Conservation (phyloP, 2,888 invertebrate genomes). For the Amphipoea lucens region DNA sequence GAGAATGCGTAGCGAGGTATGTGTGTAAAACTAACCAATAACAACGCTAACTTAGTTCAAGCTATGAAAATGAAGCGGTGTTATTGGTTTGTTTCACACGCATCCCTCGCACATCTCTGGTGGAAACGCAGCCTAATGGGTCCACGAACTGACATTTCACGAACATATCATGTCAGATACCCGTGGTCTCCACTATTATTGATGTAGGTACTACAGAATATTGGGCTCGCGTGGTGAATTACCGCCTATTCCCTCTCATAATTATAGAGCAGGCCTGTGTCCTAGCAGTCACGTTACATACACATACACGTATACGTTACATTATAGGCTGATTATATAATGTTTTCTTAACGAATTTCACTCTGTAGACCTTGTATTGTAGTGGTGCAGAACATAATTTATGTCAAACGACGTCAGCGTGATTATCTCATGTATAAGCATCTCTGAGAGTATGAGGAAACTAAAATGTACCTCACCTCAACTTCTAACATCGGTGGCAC, state of each 20-base stretch:
- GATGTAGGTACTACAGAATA: background rate
- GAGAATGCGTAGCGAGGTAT: no score
- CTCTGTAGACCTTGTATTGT: background rate
- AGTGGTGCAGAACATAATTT: background rate
- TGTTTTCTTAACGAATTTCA: background rate
- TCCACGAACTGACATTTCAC: background rate
- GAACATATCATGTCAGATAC: no score
- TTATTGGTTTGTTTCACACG: no score
- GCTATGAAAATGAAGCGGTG: no score
- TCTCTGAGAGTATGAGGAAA: background rate
- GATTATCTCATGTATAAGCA: no score
- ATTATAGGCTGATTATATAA: background rate
- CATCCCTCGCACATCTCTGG: no score
- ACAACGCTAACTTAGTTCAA: no score
- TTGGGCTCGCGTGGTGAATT: no score
- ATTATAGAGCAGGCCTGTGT: background rate
- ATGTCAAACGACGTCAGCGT: background rate
- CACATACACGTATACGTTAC: no score
- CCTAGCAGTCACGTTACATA: background rate
- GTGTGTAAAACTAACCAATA: no score
- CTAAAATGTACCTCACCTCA: constrained; percentile 64
- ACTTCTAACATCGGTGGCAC: constrained; percentile 78
- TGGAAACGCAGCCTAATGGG: no score
- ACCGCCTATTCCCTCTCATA: background rate
- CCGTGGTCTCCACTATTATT: background rate